Conservation (phyloP, 2,113 vertebrate genomes). For the Myiozetetes cayanensis region DNA sequence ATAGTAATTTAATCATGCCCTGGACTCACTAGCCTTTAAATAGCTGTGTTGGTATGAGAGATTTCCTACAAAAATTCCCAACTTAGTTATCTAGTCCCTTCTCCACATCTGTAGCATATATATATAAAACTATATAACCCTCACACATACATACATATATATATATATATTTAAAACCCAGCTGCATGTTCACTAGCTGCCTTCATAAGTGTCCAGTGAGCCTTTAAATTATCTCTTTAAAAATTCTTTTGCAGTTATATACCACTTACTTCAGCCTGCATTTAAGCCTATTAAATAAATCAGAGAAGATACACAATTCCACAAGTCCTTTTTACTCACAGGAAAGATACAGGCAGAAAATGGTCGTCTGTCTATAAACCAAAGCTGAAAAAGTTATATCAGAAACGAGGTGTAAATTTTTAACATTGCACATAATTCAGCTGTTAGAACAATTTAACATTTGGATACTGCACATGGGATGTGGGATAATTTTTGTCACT, state of each 20-base stretch:
- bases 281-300: not conserved
- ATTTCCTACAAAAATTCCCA: not conserved
- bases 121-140: not conserved
- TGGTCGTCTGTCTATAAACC: not conserved
- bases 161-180: not conserved
- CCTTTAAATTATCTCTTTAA: not conserved
- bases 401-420: conserved; percentile 48
- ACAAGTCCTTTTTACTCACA: not conserved
- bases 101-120: not conserved
- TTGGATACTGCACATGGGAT: conserved; percentile 31
- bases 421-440: conserved; percentile 36
- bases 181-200: not conserved
- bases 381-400: conserved; percentile 19
- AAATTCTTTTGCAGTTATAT: not conserved
- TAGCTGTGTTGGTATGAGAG: not conserved
- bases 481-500: conserved; percentile 60
- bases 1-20: not conserved
- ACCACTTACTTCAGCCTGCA: not conserved
- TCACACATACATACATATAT: too few relatives aligned
- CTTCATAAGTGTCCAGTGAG: not conserved
- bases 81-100: not conserved
- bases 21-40: not conserved
- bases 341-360: not conserved
- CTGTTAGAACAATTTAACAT: conserved; percentile 53
- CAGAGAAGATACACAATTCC: not conserved